A percentile compares a stretch with the other conserved stretches of the same genome.
These are phyloP conservation scores for Diadegma fenestrale DNA, from an alignment of 2,888 invertebrate genomes.

Conservation along the genomic window DNA sequence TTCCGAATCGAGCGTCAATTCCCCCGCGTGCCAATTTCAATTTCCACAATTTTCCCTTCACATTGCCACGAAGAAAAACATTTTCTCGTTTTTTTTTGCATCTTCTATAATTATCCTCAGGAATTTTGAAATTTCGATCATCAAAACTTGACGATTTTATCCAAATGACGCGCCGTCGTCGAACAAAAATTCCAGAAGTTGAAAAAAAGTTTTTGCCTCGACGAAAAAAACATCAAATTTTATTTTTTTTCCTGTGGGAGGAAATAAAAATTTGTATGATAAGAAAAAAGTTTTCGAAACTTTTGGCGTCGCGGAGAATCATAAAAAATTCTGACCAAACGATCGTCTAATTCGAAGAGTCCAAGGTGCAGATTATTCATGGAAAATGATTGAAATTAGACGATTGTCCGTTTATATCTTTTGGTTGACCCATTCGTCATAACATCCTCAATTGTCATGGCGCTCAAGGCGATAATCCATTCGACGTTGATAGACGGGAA, in stretches of 20 bases:
- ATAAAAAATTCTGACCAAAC: background rate
- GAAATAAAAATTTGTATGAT: background rate
- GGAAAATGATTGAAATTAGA: slow-evolving; percentile 17
- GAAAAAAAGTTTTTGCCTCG: background rate
- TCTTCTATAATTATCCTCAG: background rate
- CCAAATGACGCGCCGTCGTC: background rate
- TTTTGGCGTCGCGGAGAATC: background rate
- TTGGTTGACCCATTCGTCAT: slow-evolving; percentile 30
- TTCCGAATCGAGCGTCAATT: slow-evolving; percentile 44
- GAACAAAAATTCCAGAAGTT: background rate
- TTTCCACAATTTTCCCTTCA: background rate
- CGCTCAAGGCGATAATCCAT: slow-evolving; percentile 48
- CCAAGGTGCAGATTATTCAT: slow-evolving; percentile 3
- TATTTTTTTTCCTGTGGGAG: background rate
- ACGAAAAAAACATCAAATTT: background rate
- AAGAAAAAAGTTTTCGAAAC: background rate
- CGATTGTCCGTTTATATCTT: slow-evolving; percentile 2
- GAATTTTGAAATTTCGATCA: background rate
- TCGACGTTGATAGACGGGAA: slow-evolving; percentile 37
- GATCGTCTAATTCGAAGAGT: background rate
- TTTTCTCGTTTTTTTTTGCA: background rate
- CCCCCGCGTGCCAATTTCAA: slow-evolving; percentile 5
- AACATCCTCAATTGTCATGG: slow-evolving; percentile 54
- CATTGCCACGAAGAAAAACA: background rate
- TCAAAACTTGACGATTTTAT: background rate